Evolutionary conservation across 2,797 vertebrate genomes (phyloP).

Genomic region (Eulemur mongoz): DNA sequence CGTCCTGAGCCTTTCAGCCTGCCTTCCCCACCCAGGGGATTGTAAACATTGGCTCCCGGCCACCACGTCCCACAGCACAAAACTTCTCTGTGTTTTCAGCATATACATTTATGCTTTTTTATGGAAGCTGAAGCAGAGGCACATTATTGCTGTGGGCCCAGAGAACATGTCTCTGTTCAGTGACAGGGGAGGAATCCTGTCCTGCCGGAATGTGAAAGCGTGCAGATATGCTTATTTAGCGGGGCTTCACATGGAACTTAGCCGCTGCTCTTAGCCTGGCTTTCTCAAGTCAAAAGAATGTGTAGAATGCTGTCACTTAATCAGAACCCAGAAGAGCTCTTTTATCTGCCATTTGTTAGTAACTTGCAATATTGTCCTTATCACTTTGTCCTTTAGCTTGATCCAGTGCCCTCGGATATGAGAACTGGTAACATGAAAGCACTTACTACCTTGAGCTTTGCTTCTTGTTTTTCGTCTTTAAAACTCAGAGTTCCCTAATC

Average conservation of each 20-base stretch:
- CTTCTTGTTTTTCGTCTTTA: constrained; percentile 65
- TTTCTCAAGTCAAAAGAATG: constrained; percentile 95
- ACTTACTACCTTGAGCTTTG: constrained; percentile 81
- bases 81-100: constrained; percentile 84
- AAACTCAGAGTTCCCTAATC: constrained; percentile 5
- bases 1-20: constrained; percentile 92
- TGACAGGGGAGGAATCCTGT: constrained; percentile 77
- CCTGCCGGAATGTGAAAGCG: constrained; percentile 81
- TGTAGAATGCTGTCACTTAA: constrained; percentile 96
- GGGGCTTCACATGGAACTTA: constrained; percentile 77
- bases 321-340: constrained; percentile 91
- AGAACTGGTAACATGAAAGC: constrained; percentile 81
- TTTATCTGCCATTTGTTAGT: constrained; percentile 88
- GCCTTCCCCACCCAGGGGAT: constrained; percentile 94
- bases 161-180: constrained; percentile 80
- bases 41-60: constrained; percentile 95
- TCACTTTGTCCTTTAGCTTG: constrained; percentile 85
- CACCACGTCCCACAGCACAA: constrained; percentile 84
- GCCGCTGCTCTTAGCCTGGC: constrained; percentile 82
- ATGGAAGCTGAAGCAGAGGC: constrained; percentile 75
- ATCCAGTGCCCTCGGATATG: constrained; percentile 81
- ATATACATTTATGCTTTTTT: constrained; percentile 81
- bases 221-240: constrained; percentile 83
- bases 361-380: constrained; percentile 85
- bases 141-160: constrained; percentile 67